Evolutionary conservation across 2,888 invertebrate genomes (phyloP), one percentile per base, ranked within the genome.

Genomic region (Digitonthophagus gazella): DNA sequence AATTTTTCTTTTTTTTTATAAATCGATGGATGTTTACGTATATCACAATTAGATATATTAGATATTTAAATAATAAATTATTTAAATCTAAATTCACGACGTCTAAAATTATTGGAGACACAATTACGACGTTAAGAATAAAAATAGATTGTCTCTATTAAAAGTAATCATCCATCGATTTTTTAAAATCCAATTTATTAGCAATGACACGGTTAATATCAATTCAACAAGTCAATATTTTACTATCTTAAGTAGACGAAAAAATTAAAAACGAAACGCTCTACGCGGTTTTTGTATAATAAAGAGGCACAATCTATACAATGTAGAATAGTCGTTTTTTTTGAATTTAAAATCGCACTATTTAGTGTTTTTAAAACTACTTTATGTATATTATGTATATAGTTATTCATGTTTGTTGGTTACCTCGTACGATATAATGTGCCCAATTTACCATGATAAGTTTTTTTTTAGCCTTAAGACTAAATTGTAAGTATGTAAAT

Each of bases 31-130:
- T 44, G 1, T 44, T 44, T 44, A 44, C 28, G 28, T 44, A 18
- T 61, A 61, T 61, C 61, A 61, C 61, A 61, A 61, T 61, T 61
- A 61, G 61, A 61, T n/a, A 19, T 61, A 61, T 19, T 61, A 61
- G 8, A 61, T 58, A 14, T 58, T 16, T 16, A 11, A 58, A 15
- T 58, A 58, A 58, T 58, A 16, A 58, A 58, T 58, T 58, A 58
- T 16, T 57, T 58, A 58, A 58, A 15, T 16, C 18, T 58, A 58
- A 3, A 44, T 8, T 44, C 11, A 5, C 28, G 6, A 44, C 28
- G 28, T 44, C 28, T 44, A 44, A 44, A 44, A 44, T 44, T 44
- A 44, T 44, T 44, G 19, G 14, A 61, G 20, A 61, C 1, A 20
- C 8, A 61, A 58, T 8, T 4, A 15, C 15, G 58, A 15, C 15